A percentile compares a stretch with the other conserved stretches of the same genome.
Evolutionary conservation across 1,140 invertebrate genomes (phyloP).

Genomic region (Triops cancriformis): DNA sequence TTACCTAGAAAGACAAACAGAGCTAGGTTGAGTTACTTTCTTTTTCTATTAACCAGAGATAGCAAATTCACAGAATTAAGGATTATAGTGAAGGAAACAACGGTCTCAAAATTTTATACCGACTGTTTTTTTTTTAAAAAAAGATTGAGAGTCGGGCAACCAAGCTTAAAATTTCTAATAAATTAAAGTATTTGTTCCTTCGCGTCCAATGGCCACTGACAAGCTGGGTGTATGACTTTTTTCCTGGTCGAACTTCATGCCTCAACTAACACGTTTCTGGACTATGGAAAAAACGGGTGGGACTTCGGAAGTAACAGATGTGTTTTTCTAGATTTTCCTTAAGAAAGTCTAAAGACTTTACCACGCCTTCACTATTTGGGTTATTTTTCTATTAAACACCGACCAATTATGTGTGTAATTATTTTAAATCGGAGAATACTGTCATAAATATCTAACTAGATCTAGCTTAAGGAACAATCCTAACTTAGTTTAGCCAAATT

Average conservation of each 20-base stretch:
- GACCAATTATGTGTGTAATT: too few relatives aligned
- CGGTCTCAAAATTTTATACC: too few relatives aligned
- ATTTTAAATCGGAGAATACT: too few relatives aligned
- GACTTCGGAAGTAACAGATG: not conserved
- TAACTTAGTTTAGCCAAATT: too few relatives aligned
- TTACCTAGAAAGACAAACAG: not conserved
- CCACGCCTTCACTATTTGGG: not conserved
- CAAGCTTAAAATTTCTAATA: not conserved
- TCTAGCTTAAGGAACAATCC: too few relatives aligned
- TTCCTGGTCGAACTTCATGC: not conserved
- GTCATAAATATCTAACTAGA: too few relatives aligned
- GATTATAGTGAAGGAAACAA: too few relatives aligned
- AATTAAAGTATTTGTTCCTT: not conserved
- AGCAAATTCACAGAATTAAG: too few relatives aligned
- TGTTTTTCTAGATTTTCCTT: not conserved
- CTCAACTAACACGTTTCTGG: not conserved
- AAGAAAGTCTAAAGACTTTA: not conserved
- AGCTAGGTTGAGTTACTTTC: not conserved
- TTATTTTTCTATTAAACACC: too few relatives aligned
- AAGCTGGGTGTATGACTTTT: not conserved
- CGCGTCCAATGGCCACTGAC: not conserved
- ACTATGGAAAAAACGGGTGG: not conserved
- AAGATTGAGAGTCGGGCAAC: not conserved
- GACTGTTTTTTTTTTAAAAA: too few relatives aligned
- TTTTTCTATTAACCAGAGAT: not conserved